A percentile compares a stretch with the other conserved stretches of the same genome.
phyloP scores from a whole-genome alignment of 2,797 vertebrate species.

The Rousettus madagascariensis region DNA sequence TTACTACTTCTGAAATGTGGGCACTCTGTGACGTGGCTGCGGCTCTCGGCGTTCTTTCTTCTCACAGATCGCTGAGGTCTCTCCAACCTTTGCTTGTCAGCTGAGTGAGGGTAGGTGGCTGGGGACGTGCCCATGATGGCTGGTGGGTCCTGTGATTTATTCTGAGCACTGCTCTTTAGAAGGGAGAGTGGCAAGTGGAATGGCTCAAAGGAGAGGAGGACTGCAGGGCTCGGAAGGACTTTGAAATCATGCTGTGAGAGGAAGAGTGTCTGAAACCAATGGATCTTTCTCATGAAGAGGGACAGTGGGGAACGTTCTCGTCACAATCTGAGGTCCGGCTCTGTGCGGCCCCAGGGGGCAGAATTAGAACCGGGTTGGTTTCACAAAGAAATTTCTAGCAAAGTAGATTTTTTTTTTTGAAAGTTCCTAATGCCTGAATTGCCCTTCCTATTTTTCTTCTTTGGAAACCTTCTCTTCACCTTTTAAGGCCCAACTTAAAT shows the following conservation, averaged over 20 bases:
- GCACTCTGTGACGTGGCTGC: not conserved
- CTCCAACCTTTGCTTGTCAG: not conserved
- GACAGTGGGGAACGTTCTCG: not conserved
- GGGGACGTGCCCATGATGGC: not conserved
- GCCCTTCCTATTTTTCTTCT: not conserved
- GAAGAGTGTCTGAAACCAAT: not conserved
- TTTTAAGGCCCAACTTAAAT: not conserved
- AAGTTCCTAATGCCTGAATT: not conserved
- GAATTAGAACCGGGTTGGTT: not conserved
- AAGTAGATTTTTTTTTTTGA: not conserved
- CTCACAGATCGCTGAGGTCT: not conserved
- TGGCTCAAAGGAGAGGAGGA: not conserved
- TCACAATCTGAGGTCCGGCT: not conserved
- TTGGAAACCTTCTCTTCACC: not conserved
- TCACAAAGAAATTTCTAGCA: not conserved
- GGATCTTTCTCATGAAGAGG: not conserved
- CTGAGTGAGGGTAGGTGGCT: not conserved
- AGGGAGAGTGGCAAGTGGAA: not conserved
- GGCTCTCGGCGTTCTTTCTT: not conserved
- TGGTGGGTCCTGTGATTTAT: not conserved
- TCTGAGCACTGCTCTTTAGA: not conserved
- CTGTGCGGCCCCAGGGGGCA: not conserved
- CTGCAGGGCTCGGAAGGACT: not conserved
- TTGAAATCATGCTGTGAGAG: not conserved
- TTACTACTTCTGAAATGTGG: constrained; percentile 30